Evolutionary conservation across 2,888 invertebrate species (phyloP), one percentile per base, ranked within the genome.

Genomic region (Drosophila paramelanica): DNA sequence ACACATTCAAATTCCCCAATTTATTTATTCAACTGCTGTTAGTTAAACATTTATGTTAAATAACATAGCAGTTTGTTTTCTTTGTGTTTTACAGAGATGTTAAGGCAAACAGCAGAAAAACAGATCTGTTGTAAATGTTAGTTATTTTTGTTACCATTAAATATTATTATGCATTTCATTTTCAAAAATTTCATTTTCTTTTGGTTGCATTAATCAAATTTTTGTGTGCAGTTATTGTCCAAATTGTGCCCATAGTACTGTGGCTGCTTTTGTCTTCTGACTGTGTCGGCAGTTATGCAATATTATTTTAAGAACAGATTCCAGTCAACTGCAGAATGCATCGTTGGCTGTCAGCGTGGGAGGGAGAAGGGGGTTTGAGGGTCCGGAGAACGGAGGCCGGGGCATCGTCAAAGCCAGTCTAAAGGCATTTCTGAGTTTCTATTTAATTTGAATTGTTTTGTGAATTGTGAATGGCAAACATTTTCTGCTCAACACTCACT

Each of bases 401-500:
- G 51, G 64, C 47, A 4, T 33, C 14, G 58, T 53, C 57, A 59
- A 64, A 79, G 55, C 51, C 49, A 61, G 62, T 68, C 67, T 47
- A 31, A 31, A 60, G 66, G 62, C 78, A 70, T 67, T 73, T 55
- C 49, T 61, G 70, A 87, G 67, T 77, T 74, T 67, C 88, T 39
- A 82, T 89, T 85, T 89, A 88, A 85, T 89, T 89, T 85, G 83
- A 89, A 89, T 88, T 89, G 89, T 84, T 82, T 59, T 84, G 81
- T 57, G 61, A 72, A 85, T 76, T 83, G 74, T 64, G 55, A 70
- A 88, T 71, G 86, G 85, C 71, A 65, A 74, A 61, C 68, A 72
- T 67, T 82, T 77, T 68, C 10, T 67, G 60, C 58, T 41, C 55
- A 36, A 50, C 59, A 47, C 43, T 45, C 59, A 47, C 43, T 45